Evolutionary conservation across 2,113 vertebrate genomes (phyloP).

Genomic region (Syrrhaptes paradoxus): DNA sequence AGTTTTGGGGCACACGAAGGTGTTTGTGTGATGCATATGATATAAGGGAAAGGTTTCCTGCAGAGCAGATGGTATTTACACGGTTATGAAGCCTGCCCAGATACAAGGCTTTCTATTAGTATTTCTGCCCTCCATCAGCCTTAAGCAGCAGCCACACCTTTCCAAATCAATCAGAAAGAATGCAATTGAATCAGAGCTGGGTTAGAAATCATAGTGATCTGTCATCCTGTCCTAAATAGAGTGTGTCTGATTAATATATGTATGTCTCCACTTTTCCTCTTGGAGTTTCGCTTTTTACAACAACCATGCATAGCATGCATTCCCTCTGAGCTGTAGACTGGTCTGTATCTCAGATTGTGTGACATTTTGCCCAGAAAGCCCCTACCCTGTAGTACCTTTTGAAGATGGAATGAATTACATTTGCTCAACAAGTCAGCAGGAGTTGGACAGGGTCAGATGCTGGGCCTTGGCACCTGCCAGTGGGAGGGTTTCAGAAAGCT

Average conservation of each 20-base stretch:
- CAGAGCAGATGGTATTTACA: neutral
- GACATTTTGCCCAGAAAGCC: neutral
- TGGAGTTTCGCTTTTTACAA: neutral
- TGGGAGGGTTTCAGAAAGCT: neutral
- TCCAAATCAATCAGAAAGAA: neutral
- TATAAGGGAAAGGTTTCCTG: neutral
- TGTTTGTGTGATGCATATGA: neutral
- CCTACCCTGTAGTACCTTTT: neutral
- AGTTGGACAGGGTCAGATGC: rapidly evolving
- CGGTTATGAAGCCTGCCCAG: neutral
- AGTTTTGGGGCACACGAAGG: neutral
- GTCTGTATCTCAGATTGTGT: neutral
- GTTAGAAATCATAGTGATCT: neutral
- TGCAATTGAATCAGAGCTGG: neutral
- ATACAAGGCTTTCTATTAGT: neutral
- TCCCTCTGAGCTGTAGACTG: neutral
- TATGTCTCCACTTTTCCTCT: neutral
- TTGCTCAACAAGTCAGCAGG: neutral
- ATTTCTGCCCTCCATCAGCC: neutral
- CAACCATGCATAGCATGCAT: neutral
- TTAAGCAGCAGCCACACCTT: neutral
- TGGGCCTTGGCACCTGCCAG: neutral
- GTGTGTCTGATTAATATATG: neutral
- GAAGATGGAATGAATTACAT: neutral
- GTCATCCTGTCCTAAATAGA: neutral